Base-by-base conservation (phyloP, 2,888 invertebrate species). In the Epistrophe eligans region DNA sequence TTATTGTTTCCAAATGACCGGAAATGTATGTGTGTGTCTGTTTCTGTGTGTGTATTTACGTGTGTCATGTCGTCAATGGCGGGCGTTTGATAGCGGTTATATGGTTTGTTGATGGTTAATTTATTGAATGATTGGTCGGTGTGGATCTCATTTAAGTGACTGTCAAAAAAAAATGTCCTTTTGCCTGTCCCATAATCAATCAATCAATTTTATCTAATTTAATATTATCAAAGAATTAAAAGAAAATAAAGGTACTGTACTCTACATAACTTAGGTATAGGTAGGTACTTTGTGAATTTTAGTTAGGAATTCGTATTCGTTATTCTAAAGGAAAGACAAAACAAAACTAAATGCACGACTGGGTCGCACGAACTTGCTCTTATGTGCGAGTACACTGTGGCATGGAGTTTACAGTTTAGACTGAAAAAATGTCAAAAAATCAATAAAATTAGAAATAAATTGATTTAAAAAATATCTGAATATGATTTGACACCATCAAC, bases 91-190 rank as follows among this genome's bases (percentile, higher is more conserved):
- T 62, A 43, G 15, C 52, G 38, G 77, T 77, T 77, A 60, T 74
- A 70, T 43, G 79, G 87, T 76, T 83, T 83, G 79, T 83, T 87
- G 74, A 74, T 76, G 79, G 82, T 79, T 82, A 79, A 83, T 87
- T 82, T 87, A 83, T 79, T 57, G 77, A 67, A 74, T 82, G 62
- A 55, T 66, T 76, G 43, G 70, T 19, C 11, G 17, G 15, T 66
- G 35, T 55, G 35, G 48, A 11, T 40, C 28, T 15, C 5, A 52
- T 79, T 28, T 24, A 19, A 38, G n/a, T 45, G 35, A 3, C 7
- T 19, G 7, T 10, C 24, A 38, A 15, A 62, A 40, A 62, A 40
- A 62, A 40, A 40, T 15, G 60, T 62, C 60, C 40, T 62, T 62
- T 32, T 24, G 28, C 28, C 15, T 24, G 40, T 17, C 19, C 5